These are phyloP conservation scores for Miniopterus natalensis DNA, from an alignment of 2,113 vertebrate species.

Conservation along the genomic window DNA sequence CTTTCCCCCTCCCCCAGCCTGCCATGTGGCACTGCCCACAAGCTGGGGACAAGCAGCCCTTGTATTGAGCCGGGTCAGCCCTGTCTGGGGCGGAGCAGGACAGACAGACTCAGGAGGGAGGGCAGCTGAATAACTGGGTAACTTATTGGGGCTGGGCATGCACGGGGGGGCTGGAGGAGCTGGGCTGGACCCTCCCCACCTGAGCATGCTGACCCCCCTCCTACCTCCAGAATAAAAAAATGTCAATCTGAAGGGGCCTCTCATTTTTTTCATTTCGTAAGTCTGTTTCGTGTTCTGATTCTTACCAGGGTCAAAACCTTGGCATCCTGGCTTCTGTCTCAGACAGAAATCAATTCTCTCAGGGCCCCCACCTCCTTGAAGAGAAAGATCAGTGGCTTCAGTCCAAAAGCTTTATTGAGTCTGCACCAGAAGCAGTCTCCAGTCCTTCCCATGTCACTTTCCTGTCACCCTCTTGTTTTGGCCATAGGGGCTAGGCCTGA, in stretches of 20 bases:
- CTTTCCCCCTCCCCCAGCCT: conserved; percentile 16
- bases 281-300: neutral
- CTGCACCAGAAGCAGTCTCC: neutral
- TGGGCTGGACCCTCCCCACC: conserved; percentile 77
- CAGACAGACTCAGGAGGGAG: conserved; percentile 62
- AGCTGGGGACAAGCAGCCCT: conserved; percentile 72
- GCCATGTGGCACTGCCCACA: conserved; percentile 66
- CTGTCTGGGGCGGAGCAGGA: conserved; percentile 54
- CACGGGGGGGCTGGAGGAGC: conserved; percentile 70
- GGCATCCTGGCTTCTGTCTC: neutral
- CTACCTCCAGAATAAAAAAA: conserved; percentile 82
- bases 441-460: neutral
- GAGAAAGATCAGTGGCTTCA: conserved; percentile 18
- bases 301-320: neutral
- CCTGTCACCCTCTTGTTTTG: neutral
- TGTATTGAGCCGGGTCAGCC: conserved; percentile 65
- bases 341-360: neutral
- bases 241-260: conserved; percentile 13
- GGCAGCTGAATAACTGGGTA: conserved; percentile 64
- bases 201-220: conserved; percentile 76
- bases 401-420: conserved; percentile 72
- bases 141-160: conserved; percentile 78
- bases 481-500: neutral
- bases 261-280: neutral
- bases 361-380: neutral